These are phyloP conservation scores for Quadriops clusia DNA, from an alignment of 2,888 invertebrate genomes.

Conservation along the genomic window DNA sequence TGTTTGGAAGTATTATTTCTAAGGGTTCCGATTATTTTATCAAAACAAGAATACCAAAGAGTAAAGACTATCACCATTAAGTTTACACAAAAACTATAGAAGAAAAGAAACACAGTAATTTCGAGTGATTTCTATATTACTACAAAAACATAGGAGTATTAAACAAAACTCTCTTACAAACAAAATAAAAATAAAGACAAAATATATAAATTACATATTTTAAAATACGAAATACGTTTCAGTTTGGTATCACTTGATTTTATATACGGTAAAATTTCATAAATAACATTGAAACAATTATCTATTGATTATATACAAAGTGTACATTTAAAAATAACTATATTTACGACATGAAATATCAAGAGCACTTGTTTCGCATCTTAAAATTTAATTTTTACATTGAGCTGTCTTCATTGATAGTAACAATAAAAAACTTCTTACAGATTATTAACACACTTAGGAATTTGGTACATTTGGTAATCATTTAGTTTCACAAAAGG, in stretches of 20 bases:
- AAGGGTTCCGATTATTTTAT: neutral
- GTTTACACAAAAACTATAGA: neutral
- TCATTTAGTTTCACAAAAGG: constrained; percentile 23
- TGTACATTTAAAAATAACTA: constrained; percentile 40
- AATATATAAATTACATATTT: too few relatives aligned
- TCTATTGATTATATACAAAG: constrained; percentile 38
- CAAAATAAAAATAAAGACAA: too few relatives aligned
- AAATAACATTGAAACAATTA: constrained; percentile 35
- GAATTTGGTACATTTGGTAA: constrained; percentile 34
- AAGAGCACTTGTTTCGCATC: constrained; percentile 39
- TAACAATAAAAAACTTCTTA: constrained; percentile 23
- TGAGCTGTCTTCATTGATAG: constrained; percentile 34
- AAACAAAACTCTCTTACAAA: too few relatives aligned
- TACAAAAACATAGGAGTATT: too few relatives aligned
- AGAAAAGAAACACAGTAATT: too few relatives aligned
- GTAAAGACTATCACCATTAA: constrained; percentile 1
- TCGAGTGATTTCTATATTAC: too few relatives aligned
- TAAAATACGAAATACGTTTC: too few relatives aligned
- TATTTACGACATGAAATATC: constrained; percentile 38
- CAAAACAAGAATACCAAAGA: constrained; percentile 1
- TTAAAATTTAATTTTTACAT: constrained; percentile 32
- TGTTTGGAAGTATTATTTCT: neutral
- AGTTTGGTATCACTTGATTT: constrained; percentile 19
- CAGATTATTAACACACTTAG: constrained; percentile 25
- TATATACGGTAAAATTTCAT: constrained; percentile 23